Evolutionary conservation across 2,888 invertebrate genomes (phyloP), one percentile per base, ranked within the genome.

Genomic region (Hyles lineata): DNA sequence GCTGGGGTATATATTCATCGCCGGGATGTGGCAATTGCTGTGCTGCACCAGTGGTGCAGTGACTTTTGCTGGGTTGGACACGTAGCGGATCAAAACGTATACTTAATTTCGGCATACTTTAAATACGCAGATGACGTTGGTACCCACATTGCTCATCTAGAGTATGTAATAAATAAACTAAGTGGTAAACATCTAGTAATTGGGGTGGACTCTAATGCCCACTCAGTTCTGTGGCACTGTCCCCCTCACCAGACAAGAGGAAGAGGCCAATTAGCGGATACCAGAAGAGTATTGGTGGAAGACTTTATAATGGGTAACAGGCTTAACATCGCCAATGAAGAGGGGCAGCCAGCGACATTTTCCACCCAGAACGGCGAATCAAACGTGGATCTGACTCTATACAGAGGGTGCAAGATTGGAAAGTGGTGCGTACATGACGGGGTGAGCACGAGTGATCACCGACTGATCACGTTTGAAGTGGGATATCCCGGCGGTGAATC

Each of bases 141-240:
- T 0, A 2, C 29, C 19, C 61, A 62, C 8, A 15, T 15, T 3
- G 25, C 23, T 0, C 60, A 60, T 17, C 29, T 60, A n/a, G 43
- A 55, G 29, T 2, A 1, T 29, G 29, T 29, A 0, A 62, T 83
- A 0, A 9, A 50, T 7, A 1, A 9, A 1, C 9, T 50, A 17
- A 9, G 1, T 0, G 50, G 50, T 1, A 50, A 17, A 0, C 50
- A 17, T 0, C 71, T 83, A 0, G 15, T 84, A 0, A 60, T 84
- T 0, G 78, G 80, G 0, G 74, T 75, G 0, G 84, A 84, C 72
- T 69, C 67, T 7, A 85, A 84, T 32, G 77, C 83, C 0, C 82
- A 84, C 72, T 85, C 82, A 0, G 81, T 81, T 0, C 5, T 83
- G 19, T 84, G 83, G 80, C 73, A 75, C 62, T 78, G 78, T 0